Evolutionary conservation across 2,113 vertebrate species (phyloP).

Genomic region (Pseudolaguvia tuberculata): DNA sequence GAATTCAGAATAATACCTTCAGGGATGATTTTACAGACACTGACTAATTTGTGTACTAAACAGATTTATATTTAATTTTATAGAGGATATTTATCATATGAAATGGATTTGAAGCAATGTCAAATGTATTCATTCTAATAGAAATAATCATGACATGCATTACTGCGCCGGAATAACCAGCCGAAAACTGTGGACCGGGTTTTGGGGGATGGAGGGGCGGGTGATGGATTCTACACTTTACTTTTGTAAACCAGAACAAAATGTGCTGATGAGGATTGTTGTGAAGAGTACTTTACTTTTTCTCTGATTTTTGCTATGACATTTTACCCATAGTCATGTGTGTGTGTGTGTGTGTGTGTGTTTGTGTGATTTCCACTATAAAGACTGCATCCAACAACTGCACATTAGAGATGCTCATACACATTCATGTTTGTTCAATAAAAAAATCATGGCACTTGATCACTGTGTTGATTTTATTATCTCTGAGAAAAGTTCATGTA

Average conservation of each 20-base stretch:
- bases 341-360: too few species aligned
- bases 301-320: not conserved
- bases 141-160: not conserved
- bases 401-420: slow-evolving; percentile 4
- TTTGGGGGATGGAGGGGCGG: too few species aligned
- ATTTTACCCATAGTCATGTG: not conserved
- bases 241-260: not conserved
- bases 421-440: slow-evolving; percentile 20
- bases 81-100: slow-evolving; percentile 3
- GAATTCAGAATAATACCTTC: slow-evolving; percentile 15
- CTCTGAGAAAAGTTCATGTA: not conserved
- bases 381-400: not conserved
- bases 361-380: not conserved
- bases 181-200: not conserved
- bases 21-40: slow-evolving; percentile 15
- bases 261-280: not conserved
- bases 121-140: not conserved
- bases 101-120: not conserved
- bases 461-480: not conserved
- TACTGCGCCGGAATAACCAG: not conserved
- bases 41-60: slow-evolving; percentile 14
- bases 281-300: not conserved
- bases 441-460: slow-evolving; percentile 25
- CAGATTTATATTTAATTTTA: not conserved
- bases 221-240: too few species aligned